Evolutionary conservation across 1,140 invertebrate genomes (phyloP).

Genomic region (Psix sp.): DNA sequence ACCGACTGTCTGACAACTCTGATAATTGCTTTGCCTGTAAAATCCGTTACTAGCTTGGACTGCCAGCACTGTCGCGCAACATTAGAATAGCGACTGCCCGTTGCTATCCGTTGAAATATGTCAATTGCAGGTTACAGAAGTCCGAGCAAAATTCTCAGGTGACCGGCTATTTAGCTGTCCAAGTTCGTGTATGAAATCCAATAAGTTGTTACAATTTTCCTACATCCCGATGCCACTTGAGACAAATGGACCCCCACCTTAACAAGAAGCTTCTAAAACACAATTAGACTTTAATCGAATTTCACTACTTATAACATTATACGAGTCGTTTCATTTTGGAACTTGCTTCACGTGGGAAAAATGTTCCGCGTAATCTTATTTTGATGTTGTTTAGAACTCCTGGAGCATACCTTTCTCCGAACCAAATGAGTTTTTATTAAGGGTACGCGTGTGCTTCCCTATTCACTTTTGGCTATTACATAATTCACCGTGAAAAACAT

Average conservation of each 20-base stretch:
- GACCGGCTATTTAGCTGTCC: constrained; percentile 29
- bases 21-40: constrained; percentile 74
- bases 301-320: constrained; percentile 44
- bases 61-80: constrained; percentile 45
- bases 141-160: constrained; percentile 50
- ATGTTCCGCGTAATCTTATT: constrained; percentile 39
- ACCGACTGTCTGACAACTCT: constrained; percentile 74
- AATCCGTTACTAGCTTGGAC: constrained; percentile 66
- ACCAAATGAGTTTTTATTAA: constrained; percentile 34
- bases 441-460: constrained; percentile 1
- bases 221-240: constrained; percentile 21
- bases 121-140: constrained; percentile 57
- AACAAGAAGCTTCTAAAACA: constrained; percentile 9
- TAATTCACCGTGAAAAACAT: no score
- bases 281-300: constrained; percentile 51
- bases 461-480: not conserved
- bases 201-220: constrained; percentile 57
- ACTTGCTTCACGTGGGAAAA: constrained; percentile 36
- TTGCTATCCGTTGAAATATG: constrained; percentile 55
- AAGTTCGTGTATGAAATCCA: constrained; percentile 39
- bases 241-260: constrained; percentile 34
- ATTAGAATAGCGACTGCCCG: constrained; percentile 50
- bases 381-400: constrained; percentile 33
- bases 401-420: constrained; percentile 10
- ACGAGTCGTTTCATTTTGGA: constrained; percentile 38